These are phyloP conservation scores for Lithophane leautieri DNA, from an alignment of 2,888 invertebrate species.

Conservation along the genomic window DNA sequence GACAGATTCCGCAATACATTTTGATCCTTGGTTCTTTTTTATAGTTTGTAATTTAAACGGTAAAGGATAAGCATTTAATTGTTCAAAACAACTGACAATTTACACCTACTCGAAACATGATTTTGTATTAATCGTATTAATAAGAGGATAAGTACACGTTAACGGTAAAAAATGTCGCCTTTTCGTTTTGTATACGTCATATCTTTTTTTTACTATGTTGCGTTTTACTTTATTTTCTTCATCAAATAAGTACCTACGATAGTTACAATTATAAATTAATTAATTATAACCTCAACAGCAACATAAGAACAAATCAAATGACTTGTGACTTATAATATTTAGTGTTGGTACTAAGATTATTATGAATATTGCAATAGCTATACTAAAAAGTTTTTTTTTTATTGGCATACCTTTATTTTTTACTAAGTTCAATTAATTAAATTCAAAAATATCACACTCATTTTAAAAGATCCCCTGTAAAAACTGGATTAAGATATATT, in stretches of 20 bases:
- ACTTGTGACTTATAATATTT: not conserved
- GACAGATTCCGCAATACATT: not conserved
- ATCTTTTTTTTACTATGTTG: not conserved
- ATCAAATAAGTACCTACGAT: not conserved
- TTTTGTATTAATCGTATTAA: not conserved
- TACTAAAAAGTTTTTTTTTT: not conserved
- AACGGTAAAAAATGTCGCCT: not conserved
- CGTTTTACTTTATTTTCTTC: not conserved
- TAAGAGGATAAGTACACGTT: too few relatives aligned
- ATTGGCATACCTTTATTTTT: too few relatives aligned
- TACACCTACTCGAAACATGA: constrained; percentile 19
- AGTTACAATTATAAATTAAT: not conserved
- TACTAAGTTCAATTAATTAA: not conserved
- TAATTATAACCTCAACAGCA: not conserved
- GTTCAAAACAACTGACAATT: constrained; percentile 9
- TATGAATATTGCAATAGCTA: not conserved
- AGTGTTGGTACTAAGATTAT: not conserved
- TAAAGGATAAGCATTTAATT: not conserved
- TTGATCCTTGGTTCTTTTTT: not conserved
- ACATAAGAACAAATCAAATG: not conserved
- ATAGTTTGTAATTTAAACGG: not conserved
- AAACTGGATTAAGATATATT: constrained; percentile 6
- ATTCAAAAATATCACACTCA: not conserved
- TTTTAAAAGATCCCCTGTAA: not conserved
- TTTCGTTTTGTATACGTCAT: not conserved